Base-by-base conservation (phyloP, 2,113 vertebrate species). In the Micromys minutus region DNA sequence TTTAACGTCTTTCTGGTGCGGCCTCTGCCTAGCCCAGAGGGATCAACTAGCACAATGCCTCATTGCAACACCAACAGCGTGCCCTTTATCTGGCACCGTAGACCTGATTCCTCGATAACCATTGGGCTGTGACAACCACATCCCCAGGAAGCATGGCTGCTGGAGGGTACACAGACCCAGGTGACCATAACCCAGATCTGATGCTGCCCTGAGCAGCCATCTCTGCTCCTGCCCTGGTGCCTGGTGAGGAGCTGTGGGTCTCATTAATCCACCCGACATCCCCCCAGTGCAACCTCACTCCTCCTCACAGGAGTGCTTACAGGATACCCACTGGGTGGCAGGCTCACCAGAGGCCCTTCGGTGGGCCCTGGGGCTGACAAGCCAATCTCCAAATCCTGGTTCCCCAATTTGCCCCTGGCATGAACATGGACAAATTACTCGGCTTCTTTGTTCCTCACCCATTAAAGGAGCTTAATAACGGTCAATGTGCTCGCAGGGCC, bases 101-200 rank as follows among this genome's bases (percentile, higher is more conserved):
- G 22, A 57, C 71, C 86, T 1, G 75, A 96, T 76, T 77, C 93
- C 95, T 76, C 0, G 61, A 89, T 91, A 95, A 93, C 87, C 87
- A 31, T 75, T 5, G 55, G 89, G 91, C 77, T 5, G 63, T 50
- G 2, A 0, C 88, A 75, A 95, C 94, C 95, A 95, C 96, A 95
- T 89, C 93, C 91, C 91, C 95, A 95, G 95, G 97, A 97, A 96
- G 87, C 1, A 0, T 39, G 31, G 86, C 52, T 3, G 0, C 72
- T 67, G 57, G 71, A 71, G 59, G 59, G 36, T 0, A 1, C 42
- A 22, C 1, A 7, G 87, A n/a, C 22, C 19, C 6, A 7, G 52
- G 57, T 15, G 22, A 26, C 5, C 0, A 2, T 5, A 4, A 16
- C 50, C 76, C 22, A 59, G 59, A 61, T 85, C 36, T n/a, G 76